Percentiles rank a stretch among this genome's conserved stretches.
Conservation (phyloP, 2,888 invertebrate species). For the Tipula unca region DNA sequence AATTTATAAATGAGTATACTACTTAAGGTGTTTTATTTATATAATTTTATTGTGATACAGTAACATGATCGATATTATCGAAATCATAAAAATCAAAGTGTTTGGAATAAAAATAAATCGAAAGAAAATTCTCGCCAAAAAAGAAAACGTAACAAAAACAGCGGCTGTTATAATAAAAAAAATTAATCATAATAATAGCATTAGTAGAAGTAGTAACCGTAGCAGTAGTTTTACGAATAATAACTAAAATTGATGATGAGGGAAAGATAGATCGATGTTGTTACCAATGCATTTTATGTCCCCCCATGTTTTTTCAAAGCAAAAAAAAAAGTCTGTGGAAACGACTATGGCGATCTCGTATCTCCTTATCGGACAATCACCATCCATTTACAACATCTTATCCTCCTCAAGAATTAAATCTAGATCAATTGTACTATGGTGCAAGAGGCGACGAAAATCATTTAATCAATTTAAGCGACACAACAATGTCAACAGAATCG, state of each 20-base stretch:
- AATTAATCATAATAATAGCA: constrained; percentile 10
- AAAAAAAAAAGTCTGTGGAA: constrained; percentile 29
- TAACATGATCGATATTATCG: not conserved
- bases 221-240: constrained; percentile 22
- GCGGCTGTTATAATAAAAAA: not conserved
- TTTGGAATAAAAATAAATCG: not conserved
- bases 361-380: constrained; percentile 29
- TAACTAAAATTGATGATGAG: constrained; percentile 37
- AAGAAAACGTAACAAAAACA: not conserved
- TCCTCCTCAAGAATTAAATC: constrained; percentile 27
- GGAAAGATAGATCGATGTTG: constrained; percentile 44
- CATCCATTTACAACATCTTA: constrained; percentile 22
- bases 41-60: not conserved
- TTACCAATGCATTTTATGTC: constrained; percentile 43
- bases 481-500: not conserved
- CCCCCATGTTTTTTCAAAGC: constrained; percentile 42
- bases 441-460: constrained; percentile 15
- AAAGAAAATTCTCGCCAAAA: not conserved
- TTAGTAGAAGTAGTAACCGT: too few relatives aligned
- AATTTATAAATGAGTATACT: not conserved
- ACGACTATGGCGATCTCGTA: constrained; percentile 42
- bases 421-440: constrained; percentile 28
- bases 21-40: not conserved
- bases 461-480: constrained; percentile 15
- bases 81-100: not conserved